phyloP scores from a whole-genome alignment of 2,113 vertebrate species.

The Otus sunia region DNA sequence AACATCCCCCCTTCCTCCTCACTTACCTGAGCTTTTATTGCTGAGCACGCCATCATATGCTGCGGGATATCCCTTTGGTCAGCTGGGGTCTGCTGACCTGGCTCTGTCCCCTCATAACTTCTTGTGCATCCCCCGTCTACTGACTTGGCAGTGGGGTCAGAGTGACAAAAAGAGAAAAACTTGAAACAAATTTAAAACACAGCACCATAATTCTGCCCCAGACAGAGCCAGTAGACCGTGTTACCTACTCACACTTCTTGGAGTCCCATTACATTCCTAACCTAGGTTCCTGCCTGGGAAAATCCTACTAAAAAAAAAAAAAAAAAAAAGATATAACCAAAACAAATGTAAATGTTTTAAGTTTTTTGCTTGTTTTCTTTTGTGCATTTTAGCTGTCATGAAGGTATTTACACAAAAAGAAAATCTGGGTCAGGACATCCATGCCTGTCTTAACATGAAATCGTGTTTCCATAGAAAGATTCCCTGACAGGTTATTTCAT shows the following conservation, averaged over 20 bases:
- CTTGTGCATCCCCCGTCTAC: not conserved
- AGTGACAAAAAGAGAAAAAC: not conserved
- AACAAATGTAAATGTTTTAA: not conserved
- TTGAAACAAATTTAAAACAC: not conserved
- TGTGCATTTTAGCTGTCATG: not conserved
- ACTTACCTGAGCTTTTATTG: not conserved
- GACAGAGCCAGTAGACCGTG: not conserved
- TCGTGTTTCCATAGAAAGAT: not conserved
- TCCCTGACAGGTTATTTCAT: not conserved
- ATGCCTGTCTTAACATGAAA: not conserved
- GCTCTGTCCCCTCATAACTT: not conserved
- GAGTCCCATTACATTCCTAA: not conserved
- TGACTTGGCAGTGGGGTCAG: not conserved
- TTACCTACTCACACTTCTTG: not conserved
- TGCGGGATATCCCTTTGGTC: not conserved
- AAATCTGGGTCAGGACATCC: not conserved
- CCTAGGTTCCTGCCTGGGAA: not conserved
- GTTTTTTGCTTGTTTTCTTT: not conserved
- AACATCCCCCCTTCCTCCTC: rapidly evolving
- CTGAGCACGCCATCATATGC: rapidly evolving
- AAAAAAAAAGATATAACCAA: not conserved
- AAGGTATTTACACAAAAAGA: not conserved
- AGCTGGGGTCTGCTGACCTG: not conserved
- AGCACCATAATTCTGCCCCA: not conserved
- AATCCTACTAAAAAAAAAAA: not conserved